These are phyloP conservation scores for Drosophila tristis DNA, from an alignment of 1,140 invertebrate species.

Conservation along the genomic window DNA sequence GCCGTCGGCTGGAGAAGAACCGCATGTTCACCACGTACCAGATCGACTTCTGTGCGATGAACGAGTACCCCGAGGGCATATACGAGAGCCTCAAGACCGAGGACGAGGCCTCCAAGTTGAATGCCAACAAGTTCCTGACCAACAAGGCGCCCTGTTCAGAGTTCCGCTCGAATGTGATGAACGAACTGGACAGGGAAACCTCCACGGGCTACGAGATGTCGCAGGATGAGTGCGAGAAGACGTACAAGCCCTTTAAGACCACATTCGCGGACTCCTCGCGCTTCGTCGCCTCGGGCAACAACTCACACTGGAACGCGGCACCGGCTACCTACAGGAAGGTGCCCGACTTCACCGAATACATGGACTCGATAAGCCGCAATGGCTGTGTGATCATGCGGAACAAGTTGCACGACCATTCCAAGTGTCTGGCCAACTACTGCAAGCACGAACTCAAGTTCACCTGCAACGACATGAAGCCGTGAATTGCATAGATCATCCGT, in stretches of 20 bases:
- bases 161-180: conserved; percentile 70
- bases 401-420: conserved; percentile 77
- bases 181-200: conserved; percentile 66
- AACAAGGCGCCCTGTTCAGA: conserved; percentile 61
- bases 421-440: conserved; percentile 73
- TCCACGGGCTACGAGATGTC: conserved; percentile 40
- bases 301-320: conserved; percentile 71
- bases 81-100: conserved; percentile 75
- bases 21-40: conserved; percentile 86
- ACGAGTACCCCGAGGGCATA: conserved; percentile 83
- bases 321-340: conserved; percentile 63
- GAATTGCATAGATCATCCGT: neutral
- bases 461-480: conserved; percentile 68
- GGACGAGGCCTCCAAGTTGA: conserved; percentile 65
- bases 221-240: conserved; percentile 58
- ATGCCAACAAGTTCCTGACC: conserved; percentile 60
- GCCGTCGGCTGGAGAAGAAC: conserved; percentile 85
- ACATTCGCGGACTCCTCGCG: conserved; percentile 65
- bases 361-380: conserved; percentile 81
- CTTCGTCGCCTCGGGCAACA: conserved; percentile 71
- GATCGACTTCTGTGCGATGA: conserved; percentile 85
- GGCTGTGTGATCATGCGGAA: conserved; percentile 80
- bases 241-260: conserved; percentile 79
- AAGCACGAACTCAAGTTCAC: conserved; percentile 65
- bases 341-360: conserved; percentile 76